Evolutionary conservation across 2,797 vertebrate genomes (phyloP).

Genomic region (Pipistrellus nathusii): DNA sequence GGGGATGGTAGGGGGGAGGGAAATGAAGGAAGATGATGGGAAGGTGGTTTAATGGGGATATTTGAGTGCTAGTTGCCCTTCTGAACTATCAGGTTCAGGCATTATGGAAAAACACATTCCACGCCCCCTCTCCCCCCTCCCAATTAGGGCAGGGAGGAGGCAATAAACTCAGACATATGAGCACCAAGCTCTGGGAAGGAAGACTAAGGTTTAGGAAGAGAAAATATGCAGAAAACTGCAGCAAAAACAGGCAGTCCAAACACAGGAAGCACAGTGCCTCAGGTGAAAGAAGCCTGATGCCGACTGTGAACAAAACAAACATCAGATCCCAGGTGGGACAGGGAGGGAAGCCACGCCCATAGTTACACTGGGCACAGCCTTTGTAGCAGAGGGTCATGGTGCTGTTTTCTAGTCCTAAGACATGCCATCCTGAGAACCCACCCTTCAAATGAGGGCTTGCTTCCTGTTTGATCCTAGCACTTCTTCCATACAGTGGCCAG

Average conservation of each 20-base stretch:
- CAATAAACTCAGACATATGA: not conserved
- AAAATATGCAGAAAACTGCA: not conserved
- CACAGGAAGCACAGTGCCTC: not conserved
- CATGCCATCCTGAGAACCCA: not conserved
- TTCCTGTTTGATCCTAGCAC: not conserved
- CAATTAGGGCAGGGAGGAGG: not conserved
- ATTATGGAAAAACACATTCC: not conserved
- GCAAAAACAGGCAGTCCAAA: no score
- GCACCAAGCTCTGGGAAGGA: not conserved
- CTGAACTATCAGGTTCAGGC: not conserved
- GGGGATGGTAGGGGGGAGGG: no score
- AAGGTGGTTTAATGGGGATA: not conserved
- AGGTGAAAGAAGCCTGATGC: not conserved
- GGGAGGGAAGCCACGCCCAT: accelerated
- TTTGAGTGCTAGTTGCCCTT: not conserved
- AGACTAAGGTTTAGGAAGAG: not conserved
- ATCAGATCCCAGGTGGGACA: accelerated
- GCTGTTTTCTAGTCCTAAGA: not conserved
- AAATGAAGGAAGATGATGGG: not conserved
- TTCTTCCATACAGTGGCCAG: not conserved
- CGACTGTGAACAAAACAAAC: not conserved
- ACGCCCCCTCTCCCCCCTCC: no score
- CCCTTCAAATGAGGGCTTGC: not conserved
- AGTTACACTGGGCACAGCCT: accelerated
- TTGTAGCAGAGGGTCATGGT: not conserved